These are phyloP conservation scores for Brachionus rotundiformis DNA, from an alignment of 1,140 invertebrate genomes.

Conservation along the genomic window DNA sequence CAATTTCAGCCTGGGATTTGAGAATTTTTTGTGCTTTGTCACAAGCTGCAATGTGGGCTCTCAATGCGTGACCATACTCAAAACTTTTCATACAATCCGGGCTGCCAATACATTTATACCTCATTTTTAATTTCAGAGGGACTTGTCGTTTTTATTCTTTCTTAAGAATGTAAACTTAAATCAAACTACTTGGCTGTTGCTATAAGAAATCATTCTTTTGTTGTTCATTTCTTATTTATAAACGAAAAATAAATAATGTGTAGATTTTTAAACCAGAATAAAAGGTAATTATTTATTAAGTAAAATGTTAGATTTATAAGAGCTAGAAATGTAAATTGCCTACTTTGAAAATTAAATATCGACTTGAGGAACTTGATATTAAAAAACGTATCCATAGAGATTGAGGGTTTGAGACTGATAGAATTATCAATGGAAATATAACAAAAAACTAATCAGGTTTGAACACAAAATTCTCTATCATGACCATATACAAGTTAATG, in stretches of 20 bases:
- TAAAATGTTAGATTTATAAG: neutral
- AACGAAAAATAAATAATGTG: constrained; percentile 14
- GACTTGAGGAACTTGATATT: neutral
- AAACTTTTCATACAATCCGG: constrained; percentile 49
- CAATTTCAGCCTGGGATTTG: neutral
- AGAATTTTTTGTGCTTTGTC: constrained; percentile 47
- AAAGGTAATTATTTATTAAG: constrained; percentile 37
- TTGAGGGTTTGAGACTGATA: neutral
- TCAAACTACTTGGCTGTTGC: constrained; percentile 19
- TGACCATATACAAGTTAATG: too few relatives aligned
- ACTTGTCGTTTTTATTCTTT: neutral
- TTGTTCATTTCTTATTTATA: neutral
- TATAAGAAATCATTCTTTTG: constrained; percentile 44
- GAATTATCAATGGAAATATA: constrained; percentile 34
- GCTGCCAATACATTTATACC: constrained; percentile 50
- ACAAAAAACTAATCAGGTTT: neutral
- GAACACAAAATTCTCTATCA: neutral
- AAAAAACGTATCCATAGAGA: constrained; percentile 31
- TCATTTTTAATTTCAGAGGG: neutral
- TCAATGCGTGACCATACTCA: constrained; percentile 39
- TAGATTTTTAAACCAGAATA: neutral
- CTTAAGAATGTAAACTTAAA: constrained; percentile 31
- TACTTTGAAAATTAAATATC: neutral
- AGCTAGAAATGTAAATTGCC: neutral
- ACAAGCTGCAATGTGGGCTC: constrained; percentile 40